These are phyloP conservation scores for Trachops cirrhosus DNA, from an alignment of 2,797 vertebrate species.

Conservation along the genomic window DNA sequence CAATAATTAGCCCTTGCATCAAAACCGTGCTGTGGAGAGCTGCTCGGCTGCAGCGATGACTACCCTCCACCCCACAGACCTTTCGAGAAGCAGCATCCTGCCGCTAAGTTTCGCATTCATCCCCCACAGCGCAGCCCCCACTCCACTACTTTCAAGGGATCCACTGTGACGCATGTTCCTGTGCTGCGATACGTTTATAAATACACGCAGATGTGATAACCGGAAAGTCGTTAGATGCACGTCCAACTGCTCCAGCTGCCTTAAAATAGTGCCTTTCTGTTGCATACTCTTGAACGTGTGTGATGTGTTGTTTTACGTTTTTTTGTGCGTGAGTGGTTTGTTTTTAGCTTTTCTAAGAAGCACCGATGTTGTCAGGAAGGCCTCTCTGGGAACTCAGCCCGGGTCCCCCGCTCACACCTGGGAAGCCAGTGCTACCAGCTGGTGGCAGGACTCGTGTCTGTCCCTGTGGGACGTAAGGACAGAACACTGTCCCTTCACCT, in stretches of 20 bases:
- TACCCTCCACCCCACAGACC: conserved; percentile 56
- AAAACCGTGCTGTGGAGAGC: conserved; percentile 52
- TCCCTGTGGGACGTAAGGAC: neutral
- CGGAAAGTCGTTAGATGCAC: conserved; percentile 48
- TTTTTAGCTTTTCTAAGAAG: conserved; percentile 2
- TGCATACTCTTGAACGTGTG: conserved; percentile 14
- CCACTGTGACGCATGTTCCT: conserved; percentile 51
- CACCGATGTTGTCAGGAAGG: neutral
- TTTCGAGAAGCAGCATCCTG: conserved; percentile 51
- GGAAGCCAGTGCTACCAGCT: neutral
- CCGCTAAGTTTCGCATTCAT: neutral
- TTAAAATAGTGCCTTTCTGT: conserved; percentile 55
- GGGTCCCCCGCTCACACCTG: neutral
- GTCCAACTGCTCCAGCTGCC: conserved; percentile 24
- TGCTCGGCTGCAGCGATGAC: conserved; percentile 54
- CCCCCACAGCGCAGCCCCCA: conserved; percentile 56
- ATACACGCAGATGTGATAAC: conserved; percentile 69
- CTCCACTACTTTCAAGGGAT: conserved; percentile 50
- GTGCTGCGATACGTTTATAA: conserved; percentile 62
- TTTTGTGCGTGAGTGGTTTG: neutral
- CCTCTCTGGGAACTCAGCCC: neutral
- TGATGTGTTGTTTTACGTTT: neutral
- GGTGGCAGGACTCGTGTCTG: neutral
- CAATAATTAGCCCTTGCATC: conserved; percentile 71
- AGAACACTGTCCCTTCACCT: neutral